Evolutionary conservation across 2,113 vertebrate species (phyloP).

Genomic region (Mionectes macconnelli): DNA sequence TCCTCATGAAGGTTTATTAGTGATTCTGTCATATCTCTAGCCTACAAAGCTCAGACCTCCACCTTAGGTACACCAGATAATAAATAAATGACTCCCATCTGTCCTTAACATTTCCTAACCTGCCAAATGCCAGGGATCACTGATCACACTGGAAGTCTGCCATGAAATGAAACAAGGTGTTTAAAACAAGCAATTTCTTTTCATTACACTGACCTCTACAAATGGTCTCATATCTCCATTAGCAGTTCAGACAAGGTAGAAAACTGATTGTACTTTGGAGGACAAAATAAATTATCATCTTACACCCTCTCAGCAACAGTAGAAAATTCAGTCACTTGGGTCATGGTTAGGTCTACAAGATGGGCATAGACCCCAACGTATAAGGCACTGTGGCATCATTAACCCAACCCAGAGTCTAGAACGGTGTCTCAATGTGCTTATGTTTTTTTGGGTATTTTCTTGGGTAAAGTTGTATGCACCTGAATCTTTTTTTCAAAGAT

Average conservation of each 20-base stretch:
- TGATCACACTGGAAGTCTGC: not conserved
- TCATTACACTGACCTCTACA: not conserved
- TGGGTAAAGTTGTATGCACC: not conserved
- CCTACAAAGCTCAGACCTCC: not conserved
- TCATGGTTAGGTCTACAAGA: not conserved
- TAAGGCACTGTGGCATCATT: not conserved
- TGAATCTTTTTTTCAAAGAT: not conserved
- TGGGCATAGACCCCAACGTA: not conserved
- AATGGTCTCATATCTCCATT: not conserved
- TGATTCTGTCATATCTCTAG: not conserved
- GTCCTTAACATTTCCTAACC: not conserved
- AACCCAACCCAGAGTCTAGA: not conserved
- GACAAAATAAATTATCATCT: not conserved
- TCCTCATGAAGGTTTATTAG: not conserved
- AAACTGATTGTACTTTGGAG: not conserved
- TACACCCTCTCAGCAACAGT: not conserved
- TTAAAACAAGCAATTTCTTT: not conserved
- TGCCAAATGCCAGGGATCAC: not conserved
- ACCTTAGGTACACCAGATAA: not conserved
- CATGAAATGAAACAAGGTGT: not conserved
- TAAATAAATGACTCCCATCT: not conserved
- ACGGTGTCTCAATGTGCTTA: not conserved
- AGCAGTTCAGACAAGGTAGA: not conserved
- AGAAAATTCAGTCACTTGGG: not conserved
- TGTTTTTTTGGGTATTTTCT: fast-evolving